These are phyloP conservation scores for Trichogramma dendrolimi DNA, from an alignment of 2,888 invertebrate species.

Conservation along the genomic window DNA sequence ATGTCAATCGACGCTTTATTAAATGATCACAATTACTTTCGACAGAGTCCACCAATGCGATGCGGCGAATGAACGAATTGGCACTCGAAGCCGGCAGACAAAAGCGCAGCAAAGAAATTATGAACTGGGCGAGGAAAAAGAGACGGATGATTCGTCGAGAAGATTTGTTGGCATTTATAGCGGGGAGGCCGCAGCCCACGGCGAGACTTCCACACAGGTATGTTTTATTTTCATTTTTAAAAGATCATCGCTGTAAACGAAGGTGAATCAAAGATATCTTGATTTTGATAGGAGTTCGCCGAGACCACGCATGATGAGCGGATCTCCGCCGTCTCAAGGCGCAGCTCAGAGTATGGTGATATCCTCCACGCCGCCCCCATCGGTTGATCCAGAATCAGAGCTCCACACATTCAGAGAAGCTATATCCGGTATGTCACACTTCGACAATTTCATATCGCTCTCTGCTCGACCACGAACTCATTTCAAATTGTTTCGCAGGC, in stretches of 20 bases:
- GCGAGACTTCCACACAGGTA: conserved; percentile 56
- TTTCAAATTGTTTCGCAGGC: conserved; percentile 33
- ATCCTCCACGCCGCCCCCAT: conserved; percentile 48
- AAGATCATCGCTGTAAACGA: conserved; percentile 56
- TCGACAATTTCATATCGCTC: conserved; percentile 6
- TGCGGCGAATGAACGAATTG: conserved; percentile 65
- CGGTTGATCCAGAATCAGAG: conserved; percentile 57
- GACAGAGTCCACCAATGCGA: conserved; percentile 68
- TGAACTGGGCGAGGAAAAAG: conserved; percentile 72
- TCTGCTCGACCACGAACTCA: background rate
- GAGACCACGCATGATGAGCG: conserved; percentile 53
- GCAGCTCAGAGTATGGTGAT: conserved; percentile 53
- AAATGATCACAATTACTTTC: background rate
- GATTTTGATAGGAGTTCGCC: conserved; percentile 53
- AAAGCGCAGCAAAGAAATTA: conserved; percentile 68
- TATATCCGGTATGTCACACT: conserved; percentile 54
- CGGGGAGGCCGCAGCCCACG: conserved; percentile 67
- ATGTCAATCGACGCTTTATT: background rate
- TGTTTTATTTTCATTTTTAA: conserved; percentile 21
- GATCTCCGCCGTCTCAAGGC: conserved; percentile 51
- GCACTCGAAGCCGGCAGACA: conserved; percentile 71
- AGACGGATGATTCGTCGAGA: conserved; percentile 71
- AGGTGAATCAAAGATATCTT: conserved; percentile 25
- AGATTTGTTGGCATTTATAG: conserved; percentile 71
- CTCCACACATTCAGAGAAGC: conserved; percentile 73